Conservation (phyloP, 2,888 invertebrate species). For the Chalcosyrphus nemorum region DNA sequence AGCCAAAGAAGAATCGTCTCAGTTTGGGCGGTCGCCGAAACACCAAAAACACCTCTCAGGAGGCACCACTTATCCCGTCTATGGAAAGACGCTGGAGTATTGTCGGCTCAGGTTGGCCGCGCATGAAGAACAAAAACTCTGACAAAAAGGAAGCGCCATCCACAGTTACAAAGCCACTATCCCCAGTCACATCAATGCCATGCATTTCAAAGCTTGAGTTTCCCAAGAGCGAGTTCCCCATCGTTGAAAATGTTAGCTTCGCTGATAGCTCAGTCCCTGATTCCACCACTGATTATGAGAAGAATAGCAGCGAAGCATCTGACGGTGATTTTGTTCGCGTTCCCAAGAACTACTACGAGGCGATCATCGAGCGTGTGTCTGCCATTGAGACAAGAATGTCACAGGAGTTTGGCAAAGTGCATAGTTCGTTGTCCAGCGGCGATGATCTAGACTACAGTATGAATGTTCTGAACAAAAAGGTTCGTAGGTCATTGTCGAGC, state of each 20-base stretch:
- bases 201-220: conserved; percentile 69
- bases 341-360: conserved; percentile 89
- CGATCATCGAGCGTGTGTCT: conserved; percentile 88
- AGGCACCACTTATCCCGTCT: conserved; percentile 75
- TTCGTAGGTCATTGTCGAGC: conserved; percentile 54
- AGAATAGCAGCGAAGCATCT: conserved; percentile 78
- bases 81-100: conserved; percentile 84
- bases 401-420: conserved; percentile 84
- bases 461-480: conserved; percentile 82
- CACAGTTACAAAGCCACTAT: conserved; percentile 81
- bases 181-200: conserved; percentile 82
- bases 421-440: conserved; percentile 30
- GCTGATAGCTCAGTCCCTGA: conserved; percentile 53
- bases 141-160: conserved; percentile 55
- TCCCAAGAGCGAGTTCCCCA: conserved; percentile 29
- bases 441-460: conserved; percentile 60
- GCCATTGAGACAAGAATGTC: conserved; percentile 88
- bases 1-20: conserved; percentile 75
- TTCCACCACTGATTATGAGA: conserved; percentile 53
- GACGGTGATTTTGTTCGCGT: conserved; percentile 87
- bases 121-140: conserved; percentile 52
- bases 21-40: conserved; percentile 75
- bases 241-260: conserved; percentile 28
- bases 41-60: conserved; percentile 73
- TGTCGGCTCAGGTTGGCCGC: conserved; percentile 78